Evolutionary conservation across 2,113 vertebrate genomes (phyloP).

Genomic region (Abramis brama): DNA sequence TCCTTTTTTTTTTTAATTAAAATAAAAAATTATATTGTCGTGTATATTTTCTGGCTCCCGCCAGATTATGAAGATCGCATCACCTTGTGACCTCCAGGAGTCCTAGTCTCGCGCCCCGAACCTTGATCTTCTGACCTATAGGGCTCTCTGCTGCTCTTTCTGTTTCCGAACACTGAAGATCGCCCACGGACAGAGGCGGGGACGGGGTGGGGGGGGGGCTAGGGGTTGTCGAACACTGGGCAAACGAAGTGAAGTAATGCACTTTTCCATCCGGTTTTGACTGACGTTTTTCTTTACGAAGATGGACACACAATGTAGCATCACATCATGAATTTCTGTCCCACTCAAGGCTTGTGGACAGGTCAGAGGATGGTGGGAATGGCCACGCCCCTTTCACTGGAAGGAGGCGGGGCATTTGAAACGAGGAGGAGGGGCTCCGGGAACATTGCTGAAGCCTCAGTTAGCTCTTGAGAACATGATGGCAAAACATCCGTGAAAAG

Average conservation of each 20-base stretch:
- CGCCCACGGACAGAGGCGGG: slow-evolving; percentile 62
- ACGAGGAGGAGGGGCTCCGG: slow-evolving; percentile 2
- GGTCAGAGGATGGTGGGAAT: slow-evolving; percentile 56
- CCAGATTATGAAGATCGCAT: slow-evolving; percentile 54
- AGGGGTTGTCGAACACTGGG: slow-evolving; percentile 45
- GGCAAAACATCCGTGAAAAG: slow-evolving; percentile 23
- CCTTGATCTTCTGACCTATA: slow-evolving; percentile 34
- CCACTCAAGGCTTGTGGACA: slow-evolving; percentile 75
- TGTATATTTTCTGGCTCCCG: slow-evolving; percentile 43
- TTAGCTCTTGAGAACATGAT: slow-evolving; percentile 45
- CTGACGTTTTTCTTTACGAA: slow-evolving; percentile 72
- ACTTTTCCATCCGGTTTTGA: slow-evolving; percentile 85
- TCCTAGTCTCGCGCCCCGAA: slow-evolving; percentile 18
- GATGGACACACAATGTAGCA: slow-evolving; percentile 88
- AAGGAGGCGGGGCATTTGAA: background rate
- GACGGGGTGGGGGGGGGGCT: slow-evolving; percentile 35
- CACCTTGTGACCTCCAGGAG: slow-evolving; percentile 46
- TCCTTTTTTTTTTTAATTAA: slow-evolving; percentile 64
- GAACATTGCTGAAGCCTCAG: background rate
- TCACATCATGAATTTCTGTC: slow-evolving; percentile 87
- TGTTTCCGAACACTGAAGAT: slow-evolving; percentile 65
- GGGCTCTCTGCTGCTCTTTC: slow-evolving; percentile 56
- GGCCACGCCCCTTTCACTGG: background rate
- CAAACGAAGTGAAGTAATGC: slow-evolving; percentile 78
- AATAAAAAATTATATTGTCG: slow-evolving; percentile 18